These are phyloP conservation scores for Protaetia brevitarsis DNA, from an alignment of 1,140 invertebrate species.

Conservation along the genomic window DNA sequence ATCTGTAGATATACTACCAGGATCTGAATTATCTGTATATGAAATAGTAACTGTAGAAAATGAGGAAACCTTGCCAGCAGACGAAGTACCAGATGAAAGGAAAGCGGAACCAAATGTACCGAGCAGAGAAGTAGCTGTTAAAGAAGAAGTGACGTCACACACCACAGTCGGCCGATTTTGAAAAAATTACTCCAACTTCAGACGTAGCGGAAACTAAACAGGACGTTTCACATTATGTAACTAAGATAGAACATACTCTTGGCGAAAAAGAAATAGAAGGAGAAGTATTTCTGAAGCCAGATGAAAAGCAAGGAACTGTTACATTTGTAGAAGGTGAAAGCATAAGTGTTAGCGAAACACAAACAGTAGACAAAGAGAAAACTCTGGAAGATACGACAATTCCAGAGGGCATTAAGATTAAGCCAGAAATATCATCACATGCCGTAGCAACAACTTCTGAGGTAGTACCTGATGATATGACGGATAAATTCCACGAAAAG, in stretches of 20 bases:
- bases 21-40: constrained; percentile 50
- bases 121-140: constrained; percentile 46
- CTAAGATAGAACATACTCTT: constrained; percentile 49
- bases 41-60: constrained; percentile 48
- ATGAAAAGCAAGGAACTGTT: constrained; percentile 49
- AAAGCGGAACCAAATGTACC: constrained; percentile 47
- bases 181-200: constrained; percentile 38
- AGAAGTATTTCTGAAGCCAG: constrained; percentile 49
- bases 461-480: constrained; percentile 42
- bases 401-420: constrained; percentile 50
- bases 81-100: constrained; percentile 38
- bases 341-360: constrained; percentile 51
- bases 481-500: constrained; percentile 32
- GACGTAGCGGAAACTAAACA: constrained; percentile 45
- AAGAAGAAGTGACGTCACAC: constrained; percentile 45
- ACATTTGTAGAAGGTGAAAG: constrained; percentile 52
- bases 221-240: constrained; percentile 42
- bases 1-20: constrained; percentile 47
- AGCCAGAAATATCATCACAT: constrained; percentile 52
- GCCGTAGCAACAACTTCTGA: constrained; percentile 54
- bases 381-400: constrained; percentile 42
- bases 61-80: constrained; percentile 38
- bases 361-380: constrained; percentile 55
- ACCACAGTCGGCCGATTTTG: constrained; percentile 37
- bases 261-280: constrained; percentile 56